Evolutionary conservation across 2,797 vertebrate species (phyloP).

Genomic region (Hemitrygon akajei): DNA sequence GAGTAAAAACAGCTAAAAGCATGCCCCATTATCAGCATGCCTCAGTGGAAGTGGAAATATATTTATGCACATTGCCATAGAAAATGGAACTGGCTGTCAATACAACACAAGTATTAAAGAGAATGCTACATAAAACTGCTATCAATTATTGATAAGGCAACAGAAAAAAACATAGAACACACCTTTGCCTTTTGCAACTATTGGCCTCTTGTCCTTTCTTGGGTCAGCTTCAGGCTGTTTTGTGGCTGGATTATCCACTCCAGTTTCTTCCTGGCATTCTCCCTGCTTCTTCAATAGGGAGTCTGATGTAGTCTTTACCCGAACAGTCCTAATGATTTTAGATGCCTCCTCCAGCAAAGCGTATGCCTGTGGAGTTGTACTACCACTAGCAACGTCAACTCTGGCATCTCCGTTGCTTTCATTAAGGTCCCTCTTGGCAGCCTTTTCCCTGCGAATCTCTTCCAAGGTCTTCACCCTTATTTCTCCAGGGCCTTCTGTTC

Average conservation of each 20-base stretch:
- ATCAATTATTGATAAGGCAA: neutral
- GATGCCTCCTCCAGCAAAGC: conserved; percentile 5
- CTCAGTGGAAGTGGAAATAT: neutral
- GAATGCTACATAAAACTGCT: neutral
- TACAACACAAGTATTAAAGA: neutral
- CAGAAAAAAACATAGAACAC: neutral
- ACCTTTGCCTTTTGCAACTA: neutral
- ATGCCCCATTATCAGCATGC: neutral
- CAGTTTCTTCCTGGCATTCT: neutral
- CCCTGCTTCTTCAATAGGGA: conserved; percentile 24
- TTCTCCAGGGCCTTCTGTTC: conserved; percentile 45
- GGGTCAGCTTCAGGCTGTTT: neutral
- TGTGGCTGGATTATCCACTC: neutral
- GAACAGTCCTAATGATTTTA: neutral
- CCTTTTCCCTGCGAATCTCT: conserved; percentile 71
- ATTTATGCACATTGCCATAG: neutral
- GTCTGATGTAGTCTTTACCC: neutral
- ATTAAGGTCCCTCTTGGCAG: neutral
- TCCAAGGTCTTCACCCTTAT: conserved; percentile 81
- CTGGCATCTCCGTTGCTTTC: neutral
- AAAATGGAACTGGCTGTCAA: neutral
- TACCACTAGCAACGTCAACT: neutral
- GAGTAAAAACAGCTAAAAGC: neutral
- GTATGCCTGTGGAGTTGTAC: neutral
- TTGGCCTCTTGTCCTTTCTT: neutral